phyloP scores from a whole-genome alignment of 2,888 invertebrate species.

The Apodemia mormo region DNA sequence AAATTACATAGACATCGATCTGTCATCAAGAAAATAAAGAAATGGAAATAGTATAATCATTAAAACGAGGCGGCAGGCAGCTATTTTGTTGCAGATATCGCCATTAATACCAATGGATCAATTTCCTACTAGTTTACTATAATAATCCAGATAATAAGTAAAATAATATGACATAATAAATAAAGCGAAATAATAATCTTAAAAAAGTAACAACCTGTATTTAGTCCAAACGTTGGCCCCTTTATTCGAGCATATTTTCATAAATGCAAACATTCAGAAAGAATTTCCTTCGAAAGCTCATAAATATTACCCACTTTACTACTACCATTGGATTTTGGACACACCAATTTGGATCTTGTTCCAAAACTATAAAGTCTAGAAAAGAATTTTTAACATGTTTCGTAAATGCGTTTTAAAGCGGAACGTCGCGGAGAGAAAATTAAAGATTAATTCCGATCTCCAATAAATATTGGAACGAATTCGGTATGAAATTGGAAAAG shows the following conservation, averaged over 20 bases:
- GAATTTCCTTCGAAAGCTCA: constrained; percentile 80
- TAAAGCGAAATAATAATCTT: neutral
- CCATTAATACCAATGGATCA: too few relatives aligned
- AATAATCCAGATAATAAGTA: too few relatives aligned
- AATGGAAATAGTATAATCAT: too few relatives aligned
- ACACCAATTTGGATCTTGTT: constrained; percentile 45
- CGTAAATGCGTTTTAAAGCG: constrained; percentile 74
- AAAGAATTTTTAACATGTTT: constrained; percentile 43
- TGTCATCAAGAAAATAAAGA: too few relatives aligned
- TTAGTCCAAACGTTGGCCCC: constrained; percentile 47
- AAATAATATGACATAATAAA: neutral
- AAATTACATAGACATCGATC: too few relatives aligned
- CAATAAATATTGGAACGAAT: constrained; percentile 78
- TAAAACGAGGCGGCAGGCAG: too few relatives aligned
- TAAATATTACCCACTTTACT: constrained; percentile 80
- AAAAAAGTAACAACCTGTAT: constrained; percentile 45
- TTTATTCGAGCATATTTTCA: constrained; percentile 79
- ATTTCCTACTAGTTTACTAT: too few relatives aligned
- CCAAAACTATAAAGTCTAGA: neutral
- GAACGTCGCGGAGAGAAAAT: constrained; percentile 59
- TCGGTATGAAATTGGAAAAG: constrained; percentile 74
- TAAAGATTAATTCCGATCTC: constrained; percentile 77
- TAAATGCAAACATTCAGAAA: constrained; percentile 81
- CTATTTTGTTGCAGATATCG: too few relatives aligned
- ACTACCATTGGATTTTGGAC: constrained; percentile 46